These are phyloP conservation scores for Zygogramma bicolorata DNA, from an alignment of 2,888 invertebrate genomes.

Conservation along the genomic window DNA sequence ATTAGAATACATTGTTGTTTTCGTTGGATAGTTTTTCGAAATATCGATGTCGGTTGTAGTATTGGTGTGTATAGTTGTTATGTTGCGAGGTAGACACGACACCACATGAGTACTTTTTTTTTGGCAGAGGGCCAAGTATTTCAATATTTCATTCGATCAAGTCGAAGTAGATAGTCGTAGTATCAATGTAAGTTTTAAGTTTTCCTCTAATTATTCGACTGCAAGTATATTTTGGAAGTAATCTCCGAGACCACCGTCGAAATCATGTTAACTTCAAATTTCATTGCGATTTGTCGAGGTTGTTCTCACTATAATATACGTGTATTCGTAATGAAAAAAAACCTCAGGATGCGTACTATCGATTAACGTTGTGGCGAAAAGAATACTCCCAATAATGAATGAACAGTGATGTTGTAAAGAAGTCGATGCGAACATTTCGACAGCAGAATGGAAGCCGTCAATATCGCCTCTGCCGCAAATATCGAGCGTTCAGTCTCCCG, in stretches of 20 bases:
- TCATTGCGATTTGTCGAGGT: neutral
- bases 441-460: neutral
- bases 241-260: neutral
- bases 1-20: neutral
- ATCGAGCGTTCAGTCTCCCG: constrained; percentile 16
- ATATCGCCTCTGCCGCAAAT: neutral
- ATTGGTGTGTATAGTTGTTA: neutral
- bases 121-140: too few species aligned
- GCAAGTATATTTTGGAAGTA: neutral
- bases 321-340: neutral
- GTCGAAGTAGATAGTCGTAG: neutral
- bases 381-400: neutral
- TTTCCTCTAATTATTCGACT: neutral
- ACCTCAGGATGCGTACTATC: neutral
- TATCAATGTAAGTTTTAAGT: neutral
- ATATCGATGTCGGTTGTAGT: neutral
- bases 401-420: neutral
- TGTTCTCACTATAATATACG: neutral
- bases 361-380: neutral
- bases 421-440: neutral
- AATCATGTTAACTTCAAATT: neutral
- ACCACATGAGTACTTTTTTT: neutral
- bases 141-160: too few species aligned
- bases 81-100: neutral
- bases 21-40: neutral